Base-by-base conservation (phyloP, 2,113 vertebrate species). In the Hippocampus guttulatus region DNA sequence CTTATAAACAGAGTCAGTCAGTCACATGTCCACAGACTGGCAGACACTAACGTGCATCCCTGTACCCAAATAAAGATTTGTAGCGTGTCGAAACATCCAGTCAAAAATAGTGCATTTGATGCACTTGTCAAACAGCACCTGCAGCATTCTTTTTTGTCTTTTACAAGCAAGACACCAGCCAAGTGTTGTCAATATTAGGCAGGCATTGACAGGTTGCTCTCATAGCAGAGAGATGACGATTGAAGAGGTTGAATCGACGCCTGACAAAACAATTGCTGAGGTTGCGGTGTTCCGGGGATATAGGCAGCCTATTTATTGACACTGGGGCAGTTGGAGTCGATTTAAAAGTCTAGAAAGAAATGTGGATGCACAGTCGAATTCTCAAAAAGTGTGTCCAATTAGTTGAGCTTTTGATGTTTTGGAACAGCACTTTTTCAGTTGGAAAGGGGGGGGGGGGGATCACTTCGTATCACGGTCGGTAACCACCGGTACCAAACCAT, bases 41-140 rank as follows among this genome's bases (percentile, higher is more conserved):
- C 43, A 67, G 43, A 47, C 18, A 49, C 61, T 51, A 65, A 63
- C 69, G 45, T 64, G 30, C 73, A 76, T 64, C 78, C 33, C 33
- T 38, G 33, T 38, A 38, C 55, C 51, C 72, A 78, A 75, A 83
- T 71, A 78, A 74, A 90, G 89, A 90, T 90, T 85, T 91, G 84
- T 76, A 75, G 79, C 81, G 78, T 91, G 86, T 89, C 86, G 81
- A 89, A 87, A 87, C 78, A 86, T 71, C 80, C 69, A 73, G 58
- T 77, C 67, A 54, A 62, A 70, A 81, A 85, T 78, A 67, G 81
- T 77, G 52, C 71, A 84, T 75, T 78, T 88, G 81, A 81, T 78
- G 79, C 79, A 80, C 83, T 87, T 86, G 85, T 91, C 86, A 84
- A 87, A 82, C 83, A 81, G 71, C 83, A 85, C 80, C 82, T 89